Evolutionary conservation across 2,888 invertebrate species (phyloP), one percentile per base, ranked within the genome.

Genomic region (Rambutsinella grinnellia): DNA sequence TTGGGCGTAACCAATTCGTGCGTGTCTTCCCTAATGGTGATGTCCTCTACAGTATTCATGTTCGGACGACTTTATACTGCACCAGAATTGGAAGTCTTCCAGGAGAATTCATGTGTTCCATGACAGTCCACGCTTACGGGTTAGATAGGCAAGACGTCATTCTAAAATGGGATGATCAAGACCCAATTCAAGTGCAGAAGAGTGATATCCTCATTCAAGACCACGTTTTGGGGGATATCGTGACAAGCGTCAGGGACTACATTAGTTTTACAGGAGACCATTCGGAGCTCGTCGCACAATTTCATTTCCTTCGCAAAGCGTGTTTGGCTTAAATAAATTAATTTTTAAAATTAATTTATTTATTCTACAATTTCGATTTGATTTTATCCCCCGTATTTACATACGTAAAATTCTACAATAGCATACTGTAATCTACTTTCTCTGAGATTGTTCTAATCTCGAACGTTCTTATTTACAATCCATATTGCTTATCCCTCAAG

Each of bases 21-120:
- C 23, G 66, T 2, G 62, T 75, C 13, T 44, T 19, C 2, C 68
- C 68, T 0, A 69, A 75, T 57, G 75, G 75, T n/a, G 51, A 69
- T 26, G 49, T 68, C 23, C 28, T 68, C 17, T 62, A 68, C 61
- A 67, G 67, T 23, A 49, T 68, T n/a, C 54, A 54, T 10, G 36
- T 75, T n/a, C 28, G 47, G 8, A 19, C 69, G n/a, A 75, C 68
- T 1, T 26, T 75, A 8, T n/a, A 19, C 44, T 13, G 8, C 8
- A n/a, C n/a, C n/a, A n/a, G n/a, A n/a, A n/a, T n/a, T n/a, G n/a
- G n/a, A n/a, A n/a, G n/a, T n/a, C n/a, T n/a, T n/a, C n/a, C n/a
- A n/a, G n/a, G n/a, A n/a, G n/a, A n/a, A n/a, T n/a, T n/a, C 1
- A 2, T 60, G 21, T 69, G 60, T 15, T 61, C 69, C 24, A 26